A percentile compares a stretch with the other conserved stretches of the same genome.
Evolutionary conservation across 2,113 vertebrate genomes (phyloP).

Genomic region (Coracopsis vasa): DNA sequence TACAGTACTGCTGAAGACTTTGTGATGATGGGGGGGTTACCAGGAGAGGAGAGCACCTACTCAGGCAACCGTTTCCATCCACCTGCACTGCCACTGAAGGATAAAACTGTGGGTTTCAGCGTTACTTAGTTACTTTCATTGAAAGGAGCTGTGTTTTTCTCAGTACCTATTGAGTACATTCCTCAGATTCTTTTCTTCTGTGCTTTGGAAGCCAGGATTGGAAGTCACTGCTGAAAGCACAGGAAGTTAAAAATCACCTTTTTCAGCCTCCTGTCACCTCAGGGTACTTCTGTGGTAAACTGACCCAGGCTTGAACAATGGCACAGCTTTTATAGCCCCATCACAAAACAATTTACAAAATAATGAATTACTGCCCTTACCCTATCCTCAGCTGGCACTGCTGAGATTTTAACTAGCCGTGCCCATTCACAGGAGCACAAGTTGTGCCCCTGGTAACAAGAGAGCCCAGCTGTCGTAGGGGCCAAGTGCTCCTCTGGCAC

Average conservation of each 20-base stretch:
- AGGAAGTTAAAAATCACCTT: conserved; percentile 46
- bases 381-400: not conserved
- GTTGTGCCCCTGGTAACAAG: not conserved
- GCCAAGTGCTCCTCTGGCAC: not conserved
- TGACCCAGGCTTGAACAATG: not conserved
- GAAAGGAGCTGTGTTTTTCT: not conserved
- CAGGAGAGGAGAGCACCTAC: not conserved
- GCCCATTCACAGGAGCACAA: not conserved
- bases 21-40: not conserved
- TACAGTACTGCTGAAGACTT: not conserved
- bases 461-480: not conserved
- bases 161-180: not conserved
- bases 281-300: not conserved
- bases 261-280: conserved; percentile 15
- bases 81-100: not conserved
- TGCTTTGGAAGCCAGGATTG: not conserved
- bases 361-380: not conserved
- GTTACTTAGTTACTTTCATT: not conserved
- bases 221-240: conserved; percentile 11
- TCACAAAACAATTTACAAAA: not conserved
- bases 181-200: conserved; percentile 27
- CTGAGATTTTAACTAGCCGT: not conserved
- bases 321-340: not conserved
- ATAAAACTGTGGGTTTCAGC: not conserved
- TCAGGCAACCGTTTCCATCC: not conserved